phyloP scores from a whole-genome alignment of 2,797 vertebrate genomes.

The Eurystomus glaucurus region DNA sequence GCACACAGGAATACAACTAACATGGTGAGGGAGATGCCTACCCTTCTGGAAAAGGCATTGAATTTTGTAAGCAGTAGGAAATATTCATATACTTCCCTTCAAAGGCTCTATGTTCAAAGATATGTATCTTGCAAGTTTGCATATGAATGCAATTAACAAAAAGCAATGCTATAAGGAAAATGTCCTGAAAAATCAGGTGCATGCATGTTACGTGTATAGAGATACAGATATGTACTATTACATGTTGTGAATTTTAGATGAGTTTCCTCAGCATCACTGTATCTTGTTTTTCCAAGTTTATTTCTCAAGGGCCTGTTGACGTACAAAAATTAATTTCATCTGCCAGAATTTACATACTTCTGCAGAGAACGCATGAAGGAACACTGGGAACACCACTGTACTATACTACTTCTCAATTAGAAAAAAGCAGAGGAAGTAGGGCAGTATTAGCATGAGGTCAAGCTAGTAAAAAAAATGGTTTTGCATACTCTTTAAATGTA shows the following conservation, averaged over 20 bases:
- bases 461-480: background rate
- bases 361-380: background rate
- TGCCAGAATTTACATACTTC: background rate
- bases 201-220: accelerated
- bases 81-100: background rate
- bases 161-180: background rate
- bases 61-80: background rate
- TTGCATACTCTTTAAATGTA: background rate
- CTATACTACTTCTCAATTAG: background rate
- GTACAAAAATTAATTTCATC: background rate
- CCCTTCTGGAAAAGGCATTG: background rate
- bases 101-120: background rate
- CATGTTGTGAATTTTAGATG: background rate
- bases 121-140: background rate
- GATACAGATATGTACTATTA: background rate
- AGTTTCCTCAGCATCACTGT: background rate
- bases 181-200: background rate
- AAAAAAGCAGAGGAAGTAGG: background rate
- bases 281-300: background rate
- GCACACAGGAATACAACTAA: background rate
- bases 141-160: background rate
- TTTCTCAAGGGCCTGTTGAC: background rate
- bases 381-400: background rate
- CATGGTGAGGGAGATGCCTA: background rate
- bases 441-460: background rate